phyloP scores from a whole-genome alignment of 2,113 vertebrate genomes.

The Pomatorhinus ruficollis region DNA sequence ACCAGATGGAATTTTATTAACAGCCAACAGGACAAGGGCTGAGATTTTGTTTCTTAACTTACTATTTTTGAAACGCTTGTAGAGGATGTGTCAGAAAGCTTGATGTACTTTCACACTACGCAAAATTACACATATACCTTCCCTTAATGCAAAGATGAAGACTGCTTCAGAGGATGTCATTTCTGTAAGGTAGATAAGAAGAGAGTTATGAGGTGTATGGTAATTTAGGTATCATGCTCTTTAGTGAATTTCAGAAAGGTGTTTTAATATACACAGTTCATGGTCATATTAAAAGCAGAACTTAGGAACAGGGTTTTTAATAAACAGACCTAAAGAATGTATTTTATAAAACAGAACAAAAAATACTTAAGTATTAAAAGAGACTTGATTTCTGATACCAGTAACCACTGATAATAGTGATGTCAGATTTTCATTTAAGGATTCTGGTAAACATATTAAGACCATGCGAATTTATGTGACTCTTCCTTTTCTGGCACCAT shows the following conservation, averaged over 20 bases:
- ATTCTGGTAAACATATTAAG: neutral
- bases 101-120: neutral
- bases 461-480: neutral
- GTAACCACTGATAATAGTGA: neutral
- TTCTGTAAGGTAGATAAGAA: neutral
- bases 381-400: neutral
- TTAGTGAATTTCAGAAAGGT: neutral
- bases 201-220: neutral
- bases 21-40: slow-evolving; percentile 56
- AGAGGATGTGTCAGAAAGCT: slow-evolving; percentile 47
- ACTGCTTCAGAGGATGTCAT: neutral
- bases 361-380: neutral
- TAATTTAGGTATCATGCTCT: neutral
- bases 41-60: slow-evolving; percentile 36
- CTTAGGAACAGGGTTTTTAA: neutral
- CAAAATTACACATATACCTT: slow-evolving; percentile 30
- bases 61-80: slow-evolving; percentile 28
- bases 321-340: neutral
- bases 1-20: slow-evolving; percentile 70
- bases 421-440: neutral
- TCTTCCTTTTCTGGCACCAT: neutral
- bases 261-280: neutral
- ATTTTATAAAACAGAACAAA: neutral
- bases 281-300: neutral
- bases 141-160: neutral